Percentiles rank a stretch among this genome's conserved stretches.
These are phyloP conservation scores for Hypsopygia costalis DNA, from an alignment of 2,888 invertebrate genomes.

Conservation along the genomic window DNA sequence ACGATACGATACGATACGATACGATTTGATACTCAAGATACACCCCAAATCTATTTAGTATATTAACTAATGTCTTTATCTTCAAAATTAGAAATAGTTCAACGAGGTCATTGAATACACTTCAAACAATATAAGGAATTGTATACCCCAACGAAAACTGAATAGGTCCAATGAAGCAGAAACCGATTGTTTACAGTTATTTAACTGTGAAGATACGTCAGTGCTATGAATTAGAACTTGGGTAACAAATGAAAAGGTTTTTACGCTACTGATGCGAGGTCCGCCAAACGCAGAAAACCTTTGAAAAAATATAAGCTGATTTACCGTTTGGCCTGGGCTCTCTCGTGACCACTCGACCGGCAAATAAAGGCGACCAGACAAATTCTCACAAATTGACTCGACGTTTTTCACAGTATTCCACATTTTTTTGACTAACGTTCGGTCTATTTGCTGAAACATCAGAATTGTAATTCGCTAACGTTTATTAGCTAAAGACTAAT, in stretches of 20 bases:
- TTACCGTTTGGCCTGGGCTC: constrained; percentile 64
- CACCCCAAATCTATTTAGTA: too few relatives aligned
- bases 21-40: too few relatives aligned
- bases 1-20: too few relatives aligned
- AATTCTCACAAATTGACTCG: constrained; percentile 77
- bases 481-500: constrained; percentile 22
- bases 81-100: too few relatives aligned
- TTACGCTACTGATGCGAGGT: constrained; percentile 61
- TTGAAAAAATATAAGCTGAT: constrained; percentile 77
- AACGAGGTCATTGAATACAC: constrained; percentile 4
- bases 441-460: constrained; percentile 38
- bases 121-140: constrained; percentile 1
- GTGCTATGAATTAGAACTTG: constrained; percentile 38
- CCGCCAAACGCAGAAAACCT: constrained; percentile 74
- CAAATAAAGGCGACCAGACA: constrained; percentile 78
- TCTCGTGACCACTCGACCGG: constrained; percentile 65
- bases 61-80: too few relatives aligned
- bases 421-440: constrained; percentile 51
- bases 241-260: constrained; percentile 59
- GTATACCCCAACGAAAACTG: constrained; percentile 3
- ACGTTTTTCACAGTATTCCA: constrained; percentile 71
- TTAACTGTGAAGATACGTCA: constrained; percentile 17
- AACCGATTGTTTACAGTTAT: constrained; percentile 17
- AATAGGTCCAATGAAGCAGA: constrained; percentile 12
- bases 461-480: constrained; percentile 26